These are phyloP conservation scores for Drosophila vallismaia DNA, from an alignment of 2,888 invertebrate genomes.

Conservation along the genomic window DNA sequence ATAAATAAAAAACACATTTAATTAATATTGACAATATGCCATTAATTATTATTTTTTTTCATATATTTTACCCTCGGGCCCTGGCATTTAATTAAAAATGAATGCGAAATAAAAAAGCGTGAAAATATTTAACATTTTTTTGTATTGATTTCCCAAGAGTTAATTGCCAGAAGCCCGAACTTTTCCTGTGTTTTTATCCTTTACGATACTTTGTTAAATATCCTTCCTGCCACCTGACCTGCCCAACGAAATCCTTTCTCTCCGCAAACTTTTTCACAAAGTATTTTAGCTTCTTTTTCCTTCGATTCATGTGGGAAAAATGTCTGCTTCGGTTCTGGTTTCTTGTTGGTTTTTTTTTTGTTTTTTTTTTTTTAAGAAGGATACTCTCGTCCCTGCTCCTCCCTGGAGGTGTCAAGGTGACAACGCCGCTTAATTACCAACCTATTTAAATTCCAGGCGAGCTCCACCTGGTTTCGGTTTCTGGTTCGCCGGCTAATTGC, in stretches of 20 bases:
- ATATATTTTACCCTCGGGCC: not conserved
- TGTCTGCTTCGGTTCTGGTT: not conserved
- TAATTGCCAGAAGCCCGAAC: slow-evolving; percentile 6
- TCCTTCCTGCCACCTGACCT: not conserved
- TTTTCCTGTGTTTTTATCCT: not conserved
- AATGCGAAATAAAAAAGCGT: not conserved
- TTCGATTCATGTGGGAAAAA: not conserved
- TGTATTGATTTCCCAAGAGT: not conserved
- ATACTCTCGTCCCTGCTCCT: not conserved
- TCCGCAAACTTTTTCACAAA: not conserved
- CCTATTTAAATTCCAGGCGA: slow-evolving; percentile 61
- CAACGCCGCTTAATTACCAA: slow-evolving; percentile 65
- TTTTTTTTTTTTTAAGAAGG: not conserved
- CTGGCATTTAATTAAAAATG: not conserved
- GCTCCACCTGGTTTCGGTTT: slow-evolving; percentile 13
- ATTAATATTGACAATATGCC: not conserved
- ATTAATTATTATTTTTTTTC: slow-evolving; percentile 3
- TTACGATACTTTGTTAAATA: not conserved
- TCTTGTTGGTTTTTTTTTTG: not conserved
- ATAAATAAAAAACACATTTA: too few species aligned
- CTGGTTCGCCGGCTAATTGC: slow-evolving; percentile 54
- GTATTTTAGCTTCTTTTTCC: not conserved
- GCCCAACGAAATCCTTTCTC: not conserved
- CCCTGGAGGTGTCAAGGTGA: slow-evolving; percentile 44
- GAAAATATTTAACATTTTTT: slow-evolving; percentile 4